Evolutionary conservation across 2,888 invertebrate species (phyloP), one percentile per base, ranked within the genome.

Genomic region (Xanthia togata): DNA sequence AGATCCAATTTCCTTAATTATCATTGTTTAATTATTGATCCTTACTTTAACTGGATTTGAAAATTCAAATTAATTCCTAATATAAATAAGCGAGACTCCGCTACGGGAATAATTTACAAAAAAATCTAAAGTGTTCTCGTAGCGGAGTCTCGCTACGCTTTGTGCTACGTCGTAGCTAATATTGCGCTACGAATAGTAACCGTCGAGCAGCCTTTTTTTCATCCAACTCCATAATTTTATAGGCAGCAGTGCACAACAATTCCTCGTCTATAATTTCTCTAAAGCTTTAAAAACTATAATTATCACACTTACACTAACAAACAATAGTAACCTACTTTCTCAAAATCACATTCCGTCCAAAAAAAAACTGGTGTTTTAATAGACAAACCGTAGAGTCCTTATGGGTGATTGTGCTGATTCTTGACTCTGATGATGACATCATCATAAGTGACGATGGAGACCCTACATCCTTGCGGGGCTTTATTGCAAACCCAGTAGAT

Each of bases 391-490:
- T 4, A 20, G 9, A 35, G 8, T n/a, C 9, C 5, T 53, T 44
- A 70, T 9, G 73, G 73, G 12, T 92, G 91, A 64, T 87, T 89
- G 75, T 93, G 92, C 47, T 81, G 62, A 72, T 89, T 83, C 38
- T 86, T 89, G 23, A 81, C 79, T 31, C 76, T 82, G 26, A 92
- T 75, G 26, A 91, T 88, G 47, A 86, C 76, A n/a, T 91, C 83
- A 23, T 89, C 83, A 26, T 77, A 82, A 0, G 93, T 93, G 4
- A 90, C 84, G 14, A 93, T 81, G 2, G 90, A 89, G 2, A 90
- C 92, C 53, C 85, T 89, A 64, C 93, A 93, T 9, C 88, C 89
- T 82, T 81, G 84, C 2, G 79, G 86, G 8, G 84, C 87, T 78
- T 80, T 84, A 82, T 84, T 89, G 78, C 88, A 89, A 44, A 79